Evolutionary conservation across 2,797 vertebrate genomes (phyloP), one percentile per base, ranked within the genome.

Genomic region (Acanthurus lineatus): DNA sequence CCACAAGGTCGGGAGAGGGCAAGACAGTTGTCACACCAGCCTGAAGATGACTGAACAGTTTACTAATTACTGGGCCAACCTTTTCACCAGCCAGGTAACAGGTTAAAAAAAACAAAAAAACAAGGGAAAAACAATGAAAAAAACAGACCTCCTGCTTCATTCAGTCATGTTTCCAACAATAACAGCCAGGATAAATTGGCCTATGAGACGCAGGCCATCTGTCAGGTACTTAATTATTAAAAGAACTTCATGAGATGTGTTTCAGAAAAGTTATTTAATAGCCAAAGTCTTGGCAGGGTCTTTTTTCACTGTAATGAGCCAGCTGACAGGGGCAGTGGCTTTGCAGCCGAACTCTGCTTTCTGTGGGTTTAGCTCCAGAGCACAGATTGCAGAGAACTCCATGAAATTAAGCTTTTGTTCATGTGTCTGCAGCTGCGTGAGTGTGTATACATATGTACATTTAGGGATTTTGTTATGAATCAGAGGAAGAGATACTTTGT

Each of bases 171-270:
- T 81, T 28, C 67, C 74, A 53, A 79, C 1, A 42, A 28, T 62
- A 76, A 69, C 85, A 64, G 71, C 53, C 81, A 82, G 68, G 86
- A 77, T 88, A 81, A 90, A 90, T 87, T 80, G 83, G 57, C 81
- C 73, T 64, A 83, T 87, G 67, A 86, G 83, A 69, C 38, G 3
- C 56, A 52, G 63, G 49, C 78, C 84, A 89, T 84, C 86, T 89
- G 89, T 84, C 86, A 88, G 79, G 64, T 47, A 51, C 22, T 89
- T 78, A 87, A 91, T 88, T 81, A 93, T 88, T 88, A 85, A 89
- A 79, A 72, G 19, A 69, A 81, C 45, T 77, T 87, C 62, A 58
- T 51, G 72, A 81, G 76, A 85, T 76, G 70, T 82, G 72, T 75
- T 85, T 69, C 73, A 76, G 48, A 88, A 17, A 88, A 81, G 81